Evolutionary conservation across 1,140 invertebrate genomes (phyloP), one percentile per base, ranked within the genome.

Genomic region (Drosophila lacteicornis): DNA sequence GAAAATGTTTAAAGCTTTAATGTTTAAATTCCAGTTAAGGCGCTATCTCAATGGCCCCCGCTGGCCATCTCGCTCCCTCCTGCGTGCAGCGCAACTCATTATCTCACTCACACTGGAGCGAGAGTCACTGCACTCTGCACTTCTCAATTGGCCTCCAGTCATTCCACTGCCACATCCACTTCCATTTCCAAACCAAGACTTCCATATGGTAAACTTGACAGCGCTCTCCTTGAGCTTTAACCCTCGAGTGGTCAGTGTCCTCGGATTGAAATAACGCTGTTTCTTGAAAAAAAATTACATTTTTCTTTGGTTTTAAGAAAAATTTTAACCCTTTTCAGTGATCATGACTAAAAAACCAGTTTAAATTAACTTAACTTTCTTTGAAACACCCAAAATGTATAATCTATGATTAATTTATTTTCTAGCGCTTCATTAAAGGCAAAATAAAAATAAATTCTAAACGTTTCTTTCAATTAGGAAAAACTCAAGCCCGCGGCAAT

Each of bases 111-210:
- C 38, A 65, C 55, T 51, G 25, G 15, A 38, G 27, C 49, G 7
- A 51, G 58, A 74, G 73, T 73, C 58, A 47, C 55, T 79, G 79
- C 79, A 81, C 79, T 81, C 78, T 76, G 79, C 74, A 43, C 36
- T 55, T 15, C 60, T 74, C 56, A 40, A 49, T 40, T 53, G 38
- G 55, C 43, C 53, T 15, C 59, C 36, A 65, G 60, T 49, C 45
- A n/a, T 40, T 40, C 46, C 59, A 50, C 46, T 27, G 47, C 11
- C 59, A 61, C 33, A 51, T n/a, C 19, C 45, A 61, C 33, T 38
- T 55, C 33, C 30, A 59, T 36, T 51, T 46, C 45, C 79, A 82
- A 83, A 79, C 80, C 76, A 4, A 56, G 19, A 15, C 69, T 49
- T 60, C 50, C 62, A 49, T 43, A 55, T 42, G 40, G 12, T n/a